phyloP scores from a whole-genome alignment of 2,113 vertebrate species.

The Odocoileus virginianus region DNA sequence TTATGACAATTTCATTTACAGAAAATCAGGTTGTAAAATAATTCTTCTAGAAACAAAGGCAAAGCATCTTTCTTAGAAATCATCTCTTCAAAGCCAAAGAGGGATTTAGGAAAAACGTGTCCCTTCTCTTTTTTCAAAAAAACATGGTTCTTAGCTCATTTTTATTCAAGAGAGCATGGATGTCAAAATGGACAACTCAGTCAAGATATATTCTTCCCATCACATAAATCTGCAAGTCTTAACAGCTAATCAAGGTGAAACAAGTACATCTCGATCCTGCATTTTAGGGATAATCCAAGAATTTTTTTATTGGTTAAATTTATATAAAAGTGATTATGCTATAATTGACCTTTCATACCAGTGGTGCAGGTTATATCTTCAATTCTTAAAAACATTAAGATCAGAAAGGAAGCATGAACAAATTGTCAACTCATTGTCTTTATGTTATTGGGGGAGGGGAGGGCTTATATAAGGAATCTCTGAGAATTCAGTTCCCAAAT shows the following conservation, averaged over 20 bases:
- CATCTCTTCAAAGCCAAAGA: slow-evolving; percentile 8
- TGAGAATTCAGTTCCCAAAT: not conserved
- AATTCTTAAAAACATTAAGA: not conserved
- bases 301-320: slow-evolving; percentile 1
- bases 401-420: slow-evolving; percentile 8
- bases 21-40: not conserved
- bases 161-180: not conserved
- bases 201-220: not conserved
- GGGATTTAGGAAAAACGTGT: not conserved
- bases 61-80: slow-evolving; percentile 1
- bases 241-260: not conserved
- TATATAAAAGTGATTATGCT: not conserved
- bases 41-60: not conserved
- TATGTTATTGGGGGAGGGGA: not conserved
- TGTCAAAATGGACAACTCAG: not conserved
- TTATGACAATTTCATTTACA: not conserved
- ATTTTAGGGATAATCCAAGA: slow-evolving; percentile 4
- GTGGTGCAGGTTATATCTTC: not conserved
- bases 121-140: not conserved
- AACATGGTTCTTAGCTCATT: not conserved
- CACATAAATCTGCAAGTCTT: slow-evolving; percentile 3
- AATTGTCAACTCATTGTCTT: not conserved
- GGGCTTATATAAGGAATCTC: not conserved
- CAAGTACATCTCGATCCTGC: not conserved
- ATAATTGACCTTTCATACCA: not conserved